Base-by-base conservation (phyloP, 2,113 vertebrate genomes). In the Ictalurus furcatus region DNA sequence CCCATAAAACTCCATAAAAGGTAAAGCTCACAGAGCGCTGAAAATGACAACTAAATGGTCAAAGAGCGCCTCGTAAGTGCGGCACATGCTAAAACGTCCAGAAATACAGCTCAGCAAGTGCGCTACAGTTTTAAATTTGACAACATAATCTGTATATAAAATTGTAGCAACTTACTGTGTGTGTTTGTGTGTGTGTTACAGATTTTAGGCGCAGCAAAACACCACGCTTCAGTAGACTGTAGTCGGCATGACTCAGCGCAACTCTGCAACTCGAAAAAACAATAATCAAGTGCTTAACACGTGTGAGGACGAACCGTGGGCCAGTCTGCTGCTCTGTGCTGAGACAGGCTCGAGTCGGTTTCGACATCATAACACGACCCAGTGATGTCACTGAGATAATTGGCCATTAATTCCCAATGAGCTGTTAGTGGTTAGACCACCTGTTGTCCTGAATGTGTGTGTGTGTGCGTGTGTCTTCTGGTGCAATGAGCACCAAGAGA, bases 341-440 rank as follows among this genome's bases (percentile, higher is more conserved):
- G 58, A 88, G 85, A 87, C 87, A 90, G 74, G 67, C 73, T 86
- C 11, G 30, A 73, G 78, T 82, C 61, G 65, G 86, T 88, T 69
- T 88, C 85, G 69, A 88, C 87, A 88, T 63, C 83, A 90, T 61
- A 82, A 84, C 73, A 87, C 88, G 17, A 74, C 54, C 85, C 83
- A 34, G 23, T 88, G 82, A 80, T 74, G 88, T 85, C 81, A 90
- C 61, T 56, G 48, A 61, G 71, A 73, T 85, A 89, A 90, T 65
- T 87, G 81, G 63, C 44, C 83, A 79, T 85, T 59, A 73, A 86
- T 48, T 59, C 59, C 71, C 90, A 87, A 67, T 85, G 71, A 71
- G 54, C 80, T 87, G 84, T 90, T 90, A 87, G 90, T 89, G 90
- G 90, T 90, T 71, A 37, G 86, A 71, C 74, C 85, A 89, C 80